Base-by-base conservation (phyloP, 2,113 vertebrate genomes). In the Nipponia nippon region DNA sequence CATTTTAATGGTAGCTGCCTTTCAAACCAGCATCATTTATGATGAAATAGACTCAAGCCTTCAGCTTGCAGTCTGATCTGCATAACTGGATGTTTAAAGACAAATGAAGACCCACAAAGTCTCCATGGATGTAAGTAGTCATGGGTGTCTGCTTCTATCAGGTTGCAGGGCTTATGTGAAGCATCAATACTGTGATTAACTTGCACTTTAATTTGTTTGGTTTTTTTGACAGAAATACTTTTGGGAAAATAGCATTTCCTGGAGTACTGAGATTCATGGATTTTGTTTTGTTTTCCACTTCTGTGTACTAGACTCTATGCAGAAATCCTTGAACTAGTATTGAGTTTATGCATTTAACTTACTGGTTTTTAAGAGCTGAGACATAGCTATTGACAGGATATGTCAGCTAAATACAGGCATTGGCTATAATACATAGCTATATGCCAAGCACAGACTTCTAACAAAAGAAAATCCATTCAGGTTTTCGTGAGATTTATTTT, bases 401-500 rank as follows among this genome's bases (percentile, higher is more conserved):
- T 89, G 70, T 69, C 87, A 95, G 73, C 91, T 91, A 52, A 79
- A 56, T 44, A 59, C 80, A 95, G 80, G 25, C 71, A 59, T 20
- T 83, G 67, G n/a, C 71, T 72, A 11, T 70, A 88, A 80, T 58
- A 14, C 29, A 11, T 65, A 83, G 50, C 63, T 88, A 7, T 40
- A 77, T 49, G 61, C 50, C 82, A 91, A 67, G 52, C 32, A 72
- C 65, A 82, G 80, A 83, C 62, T 93, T 66, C 40, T 84, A 73
- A 88, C 66, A 66, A 88, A 90, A 86, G 83, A 77, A 91, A 95
- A 95, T 82, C 81, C 83, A n/a, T 90, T 92, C 82, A 85, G 46
- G 46, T 80, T 97, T 95, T 91, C 26, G 26, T 73, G 78, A 83
- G 78, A 55, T 95, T 83, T 97, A 86, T 93, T 95, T 96, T 95